Evolutionary conservation across 2,888 invertebrate species (phyloP).

Genomic region (Lycophotia porphyrea): DNA sequence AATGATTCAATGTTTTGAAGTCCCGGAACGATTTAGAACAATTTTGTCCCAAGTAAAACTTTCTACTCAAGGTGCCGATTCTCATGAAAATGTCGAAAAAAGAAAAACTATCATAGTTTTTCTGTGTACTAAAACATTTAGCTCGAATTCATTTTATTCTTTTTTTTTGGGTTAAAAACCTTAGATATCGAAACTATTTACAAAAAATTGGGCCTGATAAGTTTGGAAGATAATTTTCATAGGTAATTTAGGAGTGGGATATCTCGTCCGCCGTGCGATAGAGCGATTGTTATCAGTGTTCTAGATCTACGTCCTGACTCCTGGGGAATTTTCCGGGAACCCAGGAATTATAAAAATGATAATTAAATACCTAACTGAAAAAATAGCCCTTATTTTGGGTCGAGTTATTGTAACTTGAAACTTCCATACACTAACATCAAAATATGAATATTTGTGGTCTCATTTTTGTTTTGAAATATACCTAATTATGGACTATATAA

Average conservation of each 20-base stretch:
- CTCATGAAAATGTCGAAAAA: neutral
- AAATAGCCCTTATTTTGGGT: neutral
- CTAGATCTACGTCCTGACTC: slow-evolving; percentile 23
- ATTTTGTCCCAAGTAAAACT: slow-evolving; percentile 12
- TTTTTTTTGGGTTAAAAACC: slow-evolving; percentile 15
- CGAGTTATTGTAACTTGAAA: too few relatives aligned
- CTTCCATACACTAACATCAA: neutral
- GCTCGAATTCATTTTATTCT: neutral
- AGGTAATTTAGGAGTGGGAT: slow-evolving; percentile 26
- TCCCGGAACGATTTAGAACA: slow-evolving; percentile 4
- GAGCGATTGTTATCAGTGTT: slow-evolving; percentile 16
- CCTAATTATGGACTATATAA: neutral
- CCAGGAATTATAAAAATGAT: neutral
- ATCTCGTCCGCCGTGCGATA: slow-evolving; percentile 2
- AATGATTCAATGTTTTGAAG: slow-evolving; percentile 6
- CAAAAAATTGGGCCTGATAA: slow-evolving; percentile 14
- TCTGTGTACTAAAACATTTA: neutral
- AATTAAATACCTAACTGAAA: neutral
- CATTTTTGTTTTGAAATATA: neutral
- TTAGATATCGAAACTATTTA: slow-evolving; percentile 16
- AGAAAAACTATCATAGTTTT: neutral
- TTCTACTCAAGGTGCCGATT: neutral
- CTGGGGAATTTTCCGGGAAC: slow-evolving; percentile 4
- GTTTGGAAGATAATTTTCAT: slow-evolving; percentile 19
- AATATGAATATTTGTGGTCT: neutral